Base-by-base conservation (phyloP, 2,888 invertebrate genomes). In the Mantis religiosa region DNA sequence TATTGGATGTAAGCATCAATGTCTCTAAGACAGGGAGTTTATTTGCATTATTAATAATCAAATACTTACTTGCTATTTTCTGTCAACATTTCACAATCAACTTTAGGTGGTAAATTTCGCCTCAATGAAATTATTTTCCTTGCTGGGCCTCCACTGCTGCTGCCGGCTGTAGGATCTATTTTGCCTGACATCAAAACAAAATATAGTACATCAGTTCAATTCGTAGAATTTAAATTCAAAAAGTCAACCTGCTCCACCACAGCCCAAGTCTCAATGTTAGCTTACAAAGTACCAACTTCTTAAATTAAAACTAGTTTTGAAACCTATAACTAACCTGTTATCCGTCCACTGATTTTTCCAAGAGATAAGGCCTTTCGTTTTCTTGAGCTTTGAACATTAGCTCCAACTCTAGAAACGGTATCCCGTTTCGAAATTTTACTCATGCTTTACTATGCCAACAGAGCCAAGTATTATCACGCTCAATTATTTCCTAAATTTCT, bases 351-450 rank as follows among this genome's bases (percentile, higher is more conserved):
- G 14, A 87, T 34, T 25, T 28, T 25, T 28, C 28, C 30, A 25
- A 30, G 82, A 15, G 87, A 28, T 81, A 41, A 41, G 15, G 25
- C 20, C 54, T 87, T 87, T 71, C 87, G 82, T 82, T 87, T 87
- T 41, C 87, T 87, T 34, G 54, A 25, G 71, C 34, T 87, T 3
- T 87, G 87, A n/a, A 34, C 8, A 14, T 82, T 27, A 34, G 82
- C 28, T 82, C 82, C 82, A 87, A 25, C 28, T 41, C 82, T 82
- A 27, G 87, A 41, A 27, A 82, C 20, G 9, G 82, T 25, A n/a
- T 82, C 82, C 27, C 82, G 27, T 87, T 87, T 87, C n/a, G 82
- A 87, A 87, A 87, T 41, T 87, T 87, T 87, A 82, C 87, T 87
- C 87, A 87, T 87, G n/a, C 82, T 82, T 30, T 82, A 87, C 30